Evolutionary conservation across 2,888 invertebrate genomes (phyloP).

Genomic region (Saturnia japonica): DNA sequence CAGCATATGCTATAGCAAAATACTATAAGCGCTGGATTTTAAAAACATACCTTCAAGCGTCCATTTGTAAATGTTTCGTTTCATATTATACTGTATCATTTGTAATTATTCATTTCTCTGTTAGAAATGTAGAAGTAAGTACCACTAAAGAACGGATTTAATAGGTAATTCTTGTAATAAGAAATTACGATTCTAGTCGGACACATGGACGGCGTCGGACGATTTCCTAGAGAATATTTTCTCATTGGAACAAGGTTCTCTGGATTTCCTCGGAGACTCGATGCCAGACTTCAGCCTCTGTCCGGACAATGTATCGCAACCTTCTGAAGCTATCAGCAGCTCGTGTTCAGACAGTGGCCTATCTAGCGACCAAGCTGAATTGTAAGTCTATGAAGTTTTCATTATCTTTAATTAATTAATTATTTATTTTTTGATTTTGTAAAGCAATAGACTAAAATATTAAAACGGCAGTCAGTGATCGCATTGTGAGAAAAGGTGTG

Average conservation of each 20-base stretch:
- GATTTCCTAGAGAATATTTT: constrained; percentile 87
- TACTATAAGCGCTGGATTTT: too few relatives aligned
- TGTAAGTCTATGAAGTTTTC: constrained; percentile 59
- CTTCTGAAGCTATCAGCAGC: constrained; percentile 67
- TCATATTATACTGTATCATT: background rate
- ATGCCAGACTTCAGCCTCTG: constrained; percentile 70
- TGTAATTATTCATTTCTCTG: background rate
- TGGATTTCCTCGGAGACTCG: constrained; percentile 82
- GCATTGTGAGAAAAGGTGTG: too few relatives aligned
- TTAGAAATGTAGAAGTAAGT: background rate
- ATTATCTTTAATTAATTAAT: background rate
- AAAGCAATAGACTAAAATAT: background rate
- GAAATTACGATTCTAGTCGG: constrained; percentile 56
- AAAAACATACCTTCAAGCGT: background rate
- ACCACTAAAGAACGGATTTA: background rate
- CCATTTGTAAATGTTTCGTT: background rate
- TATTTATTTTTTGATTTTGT: background rate
- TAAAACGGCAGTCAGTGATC: too few relatives aligned
- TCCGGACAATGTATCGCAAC: constrained; percentile 58
- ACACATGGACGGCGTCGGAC: constrained; percentile 76
- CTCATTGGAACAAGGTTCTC: constrained; percentile 83
- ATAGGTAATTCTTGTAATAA: constrained; percentile 11
- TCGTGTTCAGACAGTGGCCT: constrained; percentile 87
- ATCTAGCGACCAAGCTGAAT: constrained; percentile 83
- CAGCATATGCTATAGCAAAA: too few relatives aligned